Conservation (phyloP, 2,888 invertebrate species). For the Temnothorax rugatulus region DNA sequence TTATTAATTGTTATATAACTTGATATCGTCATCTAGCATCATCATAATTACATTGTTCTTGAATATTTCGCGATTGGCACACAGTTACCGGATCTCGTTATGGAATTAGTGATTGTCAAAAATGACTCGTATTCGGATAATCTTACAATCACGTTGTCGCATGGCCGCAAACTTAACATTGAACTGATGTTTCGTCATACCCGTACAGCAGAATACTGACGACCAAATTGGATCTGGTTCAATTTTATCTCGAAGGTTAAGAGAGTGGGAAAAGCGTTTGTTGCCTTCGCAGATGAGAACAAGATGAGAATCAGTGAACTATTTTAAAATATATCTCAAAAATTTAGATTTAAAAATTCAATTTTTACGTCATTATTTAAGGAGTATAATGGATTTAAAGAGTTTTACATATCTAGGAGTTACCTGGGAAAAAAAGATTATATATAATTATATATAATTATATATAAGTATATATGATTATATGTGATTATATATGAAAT, state of each 20-base stretch:
- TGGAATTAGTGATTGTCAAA: not conserved
- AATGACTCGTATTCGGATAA: not conserved
- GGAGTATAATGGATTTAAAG: too few species aligned
- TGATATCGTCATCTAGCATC: not conserved
- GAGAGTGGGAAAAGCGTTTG: not conserved
- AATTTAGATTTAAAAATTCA: not conserved
- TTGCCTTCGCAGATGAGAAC: not conserved
- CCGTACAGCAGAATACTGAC: conserved; percentile 37
- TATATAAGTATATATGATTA: too few species aligned
- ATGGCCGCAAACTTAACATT: conserved; percentile 49
- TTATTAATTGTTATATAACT: conserved; percentile 37
- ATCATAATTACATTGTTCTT: not conserved
- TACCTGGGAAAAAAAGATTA: too few species aligned
- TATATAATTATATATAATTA: too few species aligned
- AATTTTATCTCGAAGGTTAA: conserved; percentile 56
- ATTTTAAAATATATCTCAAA: not conserved
- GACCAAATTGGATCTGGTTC: conserved; percentile 50
- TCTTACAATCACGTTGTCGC: conserved; percentile 28
- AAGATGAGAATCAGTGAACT: not conserved
- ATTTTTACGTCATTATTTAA: not conserved
- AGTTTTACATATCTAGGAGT: too few species aligned
- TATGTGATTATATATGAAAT: too few species aligned
- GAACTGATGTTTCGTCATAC: conserved; percentile 50
- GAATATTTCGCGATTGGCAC: not conserved
- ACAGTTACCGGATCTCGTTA: not conserved